A percentile compares a stretch with the other conserved stretches of the same genome.
Conservation (phyloP, 2,888 invertebrate genomes). For the Aphidoletes aphidimyza region DNA sequence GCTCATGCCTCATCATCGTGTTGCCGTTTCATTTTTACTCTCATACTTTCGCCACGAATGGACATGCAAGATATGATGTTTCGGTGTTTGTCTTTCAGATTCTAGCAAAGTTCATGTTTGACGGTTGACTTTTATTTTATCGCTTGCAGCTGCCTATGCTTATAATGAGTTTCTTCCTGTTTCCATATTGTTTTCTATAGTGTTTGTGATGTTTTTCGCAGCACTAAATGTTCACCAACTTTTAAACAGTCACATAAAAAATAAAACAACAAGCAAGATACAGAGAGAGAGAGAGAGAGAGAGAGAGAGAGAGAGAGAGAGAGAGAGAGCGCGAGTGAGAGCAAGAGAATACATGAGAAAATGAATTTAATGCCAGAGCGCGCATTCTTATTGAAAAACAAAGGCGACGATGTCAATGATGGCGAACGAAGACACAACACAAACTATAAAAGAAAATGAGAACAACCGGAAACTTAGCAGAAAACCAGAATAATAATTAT, state of each 20-base stretch:
- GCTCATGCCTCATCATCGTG: no score
- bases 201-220: background rate
- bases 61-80: conserved; percentile 16
- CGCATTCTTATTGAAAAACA: background rate
- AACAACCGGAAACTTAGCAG: conserved; percentile 26
- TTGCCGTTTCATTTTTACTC: no score
- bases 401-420: background rate
- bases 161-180: conserved; percentile 21
- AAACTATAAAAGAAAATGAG: conserved; percentile 9
- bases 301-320: no score
- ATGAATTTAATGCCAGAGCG: background rate
- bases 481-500: conserved; percentile 37
- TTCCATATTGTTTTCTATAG: conserved; percentile 27
- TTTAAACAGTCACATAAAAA: background rate
- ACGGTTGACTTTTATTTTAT: conserved; percentile 15
- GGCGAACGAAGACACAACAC: no score
- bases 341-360: background rate
- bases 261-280: no score
- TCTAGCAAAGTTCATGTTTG: conserved; percentile 35
- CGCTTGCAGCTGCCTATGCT: conserved; percentile 35
- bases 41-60: background rate
- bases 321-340: no score
- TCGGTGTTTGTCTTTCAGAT: background rate
- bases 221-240: background rate
- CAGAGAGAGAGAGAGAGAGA: no score